phyloP scores from a whole-genome alignment of 1,140 invertebrate genomes.

The Heliconius hewitsoni region DNA sequence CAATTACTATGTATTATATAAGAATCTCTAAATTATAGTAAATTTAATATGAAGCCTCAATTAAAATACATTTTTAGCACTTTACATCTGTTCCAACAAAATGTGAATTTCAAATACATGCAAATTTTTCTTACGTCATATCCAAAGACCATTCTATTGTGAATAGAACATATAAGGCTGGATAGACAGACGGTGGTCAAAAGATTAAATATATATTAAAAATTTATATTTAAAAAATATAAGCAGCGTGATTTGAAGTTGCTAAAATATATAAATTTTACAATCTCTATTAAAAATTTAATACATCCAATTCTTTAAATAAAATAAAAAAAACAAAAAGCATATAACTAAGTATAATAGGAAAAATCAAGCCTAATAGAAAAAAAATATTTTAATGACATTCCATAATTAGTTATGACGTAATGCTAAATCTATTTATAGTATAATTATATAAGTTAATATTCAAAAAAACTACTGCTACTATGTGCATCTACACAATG shows the following conservation, averaged over 20 bases:
- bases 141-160: slow-evolving; percentile 26
- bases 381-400: too few relatives aligned
- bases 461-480: neutral
- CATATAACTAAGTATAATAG: too few relatives aligned
- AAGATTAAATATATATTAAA: neutral
- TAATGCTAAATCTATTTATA: neutral
- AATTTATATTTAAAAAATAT: too few relatives aligned
- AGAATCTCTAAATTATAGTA: too few relatives aligned
- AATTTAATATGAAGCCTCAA: neutral
- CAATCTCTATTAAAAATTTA: too few relatives aligned
- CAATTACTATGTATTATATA: neutral
- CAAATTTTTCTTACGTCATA: neutral
- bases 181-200: neutral
- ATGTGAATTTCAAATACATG: slow-evolving; percentile 6
- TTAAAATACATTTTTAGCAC: neutral
- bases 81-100: neutral
- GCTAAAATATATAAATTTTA: too few relatives aligned
- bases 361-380: too few relatives aligned
- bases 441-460: neutral
- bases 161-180: slow-evolving; percentile 23
- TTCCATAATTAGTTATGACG: too few relatives aligned
- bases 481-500: slow-evolving; percentile 5
- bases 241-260: too few relatives aligned
- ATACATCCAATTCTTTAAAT: too few relatives aligned
- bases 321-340: too few relatives aligned